Base-by-base conservation (phyloP, 1,140 invertebrate species). In the Prorops nasuta region DNA sequence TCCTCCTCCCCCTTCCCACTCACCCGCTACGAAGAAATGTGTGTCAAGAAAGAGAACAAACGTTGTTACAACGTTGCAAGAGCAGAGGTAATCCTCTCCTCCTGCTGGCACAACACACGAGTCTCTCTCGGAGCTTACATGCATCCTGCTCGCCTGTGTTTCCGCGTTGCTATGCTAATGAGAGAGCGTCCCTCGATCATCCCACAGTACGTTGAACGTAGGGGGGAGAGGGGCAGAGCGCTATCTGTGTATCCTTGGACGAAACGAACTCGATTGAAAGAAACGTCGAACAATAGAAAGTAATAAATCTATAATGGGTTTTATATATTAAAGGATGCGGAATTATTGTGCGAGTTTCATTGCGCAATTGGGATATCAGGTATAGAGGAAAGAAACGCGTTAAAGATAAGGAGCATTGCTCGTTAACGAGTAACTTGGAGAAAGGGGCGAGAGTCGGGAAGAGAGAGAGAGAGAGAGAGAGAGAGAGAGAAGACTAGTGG, bases 151-250 rank as follows among this genome's bases (percentile, higher is more conserved):
- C 28, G 35, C 37, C 44, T 38, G 35, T 44, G 55, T 64, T 64
- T 64, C 61, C 61, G 61, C 61, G 61, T 64, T 64, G 61, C 51
- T 64, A 64, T 63, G 61, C 50, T 64, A 64, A 64, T 64, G 61
- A 62, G 61, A 63, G 56, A 63, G 54, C 56, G 59, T 62, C 55
- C 20, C 31, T 19, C 32, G 55, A 50, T 50, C 35, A n/a, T n/a
- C n/a, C n/a, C n/a, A n/a, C n/a, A n/a, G n/a, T n/a, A n/a, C n/a
- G n/a, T n/a, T n/a, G n/a, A n/a, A n/a, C n/a, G n/a, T n/a, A n/a
- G n/a, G 42, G 18, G 34, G 28, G 24, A 49, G 48, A 54, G 39
- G 24, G 38, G 24, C 43, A 44, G 36, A 44, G 24, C 24, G 4
- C 24, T 4, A n/a, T 10, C 4, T 10, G 24, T 10, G 24, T 42